Conservation (phyloP, 2,888 invertebrate species). For the Folsomia candida region DNA sequence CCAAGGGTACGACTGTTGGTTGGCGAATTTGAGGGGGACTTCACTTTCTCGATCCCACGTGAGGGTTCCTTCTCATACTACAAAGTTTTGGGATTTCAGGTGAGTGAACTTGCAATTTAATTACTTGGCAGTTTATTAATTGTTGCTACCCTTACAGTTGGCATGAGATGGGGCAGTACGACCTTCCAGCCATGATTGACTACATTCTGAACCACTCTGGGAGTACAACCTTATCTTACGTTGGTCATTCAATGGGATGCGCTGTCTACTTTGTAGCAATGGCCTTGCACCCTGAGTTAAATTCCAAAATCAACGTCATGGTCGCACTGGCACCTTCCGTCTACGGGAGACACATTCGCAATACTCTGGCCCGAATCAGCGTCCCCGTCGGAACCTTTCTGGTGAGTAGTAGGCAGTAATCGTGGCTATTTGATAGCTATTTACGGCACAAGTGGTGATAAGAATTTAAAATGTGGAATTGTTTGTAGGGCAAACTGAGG, state of each 20-base stretch:
- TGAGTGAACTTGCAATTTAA: neutral
- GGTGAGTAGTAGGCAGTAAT: neutral
- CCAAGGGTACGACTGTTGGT: slow-evolving; percentile 1
- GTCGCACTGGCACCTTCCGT: slow-evolving; percentile 3
- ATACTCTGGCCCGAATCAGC: neutral
- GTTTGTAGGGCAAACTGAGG: neutral
- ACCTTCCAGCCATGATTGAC: no score
- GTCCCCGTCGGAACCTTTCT: neutral
- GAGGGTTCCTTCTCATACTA: neutral
- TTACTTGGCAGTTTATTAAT: neutral
- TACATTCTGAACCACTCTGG: no score
- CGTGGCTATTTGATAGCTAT: no score
- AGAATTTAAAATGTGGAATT: no score
- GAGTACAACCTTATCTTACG: no score
- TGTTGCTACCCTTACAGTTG: neutral
- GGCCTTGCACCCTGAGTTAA: neutral
- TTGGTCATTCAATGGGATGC: slow-evolving; percentile 9
- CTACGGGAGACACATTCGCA: neutral
- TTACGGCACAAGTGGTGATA: no score
- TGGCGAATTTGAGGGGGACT: neutral
- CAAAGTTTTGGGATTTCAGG: slow-evolving; percentile 10
- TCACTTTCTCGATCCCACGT: neutral
- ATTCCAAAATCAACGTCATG: slow-evolving; percentile 8
- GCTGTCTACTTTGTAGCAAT: neutral
- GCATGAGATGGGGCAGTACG: no score